A percentile compares a stretch with the other conserved stretches of the same genome.
These are phyloP conservation scores for Cybosia mesomella DNA, from an alignment of 2,888 invertebrate species.

Conservation along the genomic window DNA sequence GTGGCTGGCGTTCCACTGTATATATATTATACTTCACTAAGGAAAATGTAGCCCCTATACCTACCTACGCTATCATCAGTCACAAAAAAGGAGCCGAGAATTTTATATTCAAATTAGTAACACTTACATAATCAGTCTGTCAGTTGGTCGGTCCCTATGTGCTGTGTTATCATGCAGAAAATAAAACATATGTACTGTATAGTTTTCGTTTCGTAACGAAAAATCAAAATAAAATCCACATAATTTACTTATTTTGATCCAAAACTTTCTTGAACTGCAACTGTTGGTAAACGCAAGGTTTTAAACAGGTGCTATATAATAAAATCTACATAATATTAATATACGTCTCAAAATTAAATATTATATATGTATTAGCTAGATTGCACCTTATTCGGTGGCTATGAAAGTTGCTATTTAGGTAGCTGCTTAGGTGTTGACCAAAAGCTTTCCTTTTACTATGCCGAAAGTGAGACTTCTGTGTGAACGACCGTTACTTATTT, in stretches of 20 bases:
- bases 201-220: not conserved
- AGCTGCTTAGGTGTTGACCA: too few species aligned
- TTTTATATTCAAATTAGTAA: slow-evolving; percentile 1
- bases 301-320: too few species aligned
- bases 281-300: too few species aligned
- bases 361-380: too few species aligned
- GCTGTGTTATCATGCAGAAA: not conserved
- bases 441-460: too few species aligned
- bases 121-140: slow-evolving; percentile 2
- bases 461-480: too few species aligned
- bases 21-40: not conserved
- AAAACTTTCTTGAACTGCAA: too few species aligned
- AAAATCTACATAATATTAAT: too few species aligned
- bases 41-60: not conserved
- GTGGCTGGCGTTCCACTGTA: not conserved
- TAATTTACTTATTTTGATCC: not conserved
- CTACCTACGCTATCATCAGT: not conserved
- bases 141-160: not conserved
- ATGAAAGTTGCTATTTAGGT: too few species aligned
- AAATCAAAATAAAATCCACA: not conserved
- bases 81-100: slow-evolving; percentile 1
- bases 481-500: too few species aligned
- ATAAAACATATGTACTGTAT: not conserved
- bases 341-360: too few species aligned
- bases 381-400: too few species aligned